phyloP scores from a whole-genome alignment of 2,888 invertebrate genomes.

The Oasisia sp. region DNA sequence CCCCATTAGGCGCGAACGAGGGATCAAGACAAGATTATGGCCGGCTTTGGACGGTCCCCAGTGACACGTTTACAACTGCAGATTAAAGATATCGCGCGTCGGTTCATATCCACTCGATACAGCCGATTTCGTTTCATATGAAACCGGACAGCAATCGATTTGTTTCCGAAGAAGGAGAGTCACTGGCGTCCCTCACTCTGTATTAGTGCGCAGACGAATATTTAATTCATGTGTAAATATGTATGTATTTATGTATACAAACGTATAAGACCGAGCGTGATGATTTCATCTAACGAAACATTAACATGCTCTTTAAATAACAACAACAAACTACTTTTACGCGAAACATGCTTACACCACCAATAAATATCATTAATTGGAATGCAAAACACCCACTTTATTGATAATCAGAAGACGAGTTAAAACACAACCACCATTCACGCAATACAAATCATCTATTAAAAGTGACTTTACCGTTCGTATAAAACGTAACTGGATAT shows the following conservation, averaged over 20 bases:
- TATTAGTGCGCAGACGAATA: no score
- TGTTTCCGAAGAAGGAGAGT: neutral
- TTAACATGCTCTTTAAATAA: no score
- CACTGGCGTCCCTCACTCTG: neutral
- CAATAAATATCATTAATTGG: no score
- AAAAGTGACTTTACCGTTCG: neutral
- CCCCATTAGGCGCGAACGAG: neutral
- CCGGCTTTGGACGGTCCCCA: neutral
- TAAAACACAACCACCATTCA: neutral
- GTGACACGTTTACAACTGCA: neutral
- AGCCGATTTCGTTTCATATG: conserved; percentile 9
- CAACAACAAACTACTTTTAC: no score
- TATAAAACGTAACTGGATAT: neutral
- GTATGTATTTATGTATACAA: neutral
- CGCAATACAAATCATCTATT: neutral
- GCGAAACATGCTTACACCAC: no score
- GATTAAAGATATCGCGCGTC: neutral
- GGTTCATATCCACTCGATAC: neutral
- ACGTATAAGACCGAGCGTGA: neutral
- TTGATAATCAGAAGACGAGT: neutral
- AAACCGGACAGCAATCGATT: neutral
- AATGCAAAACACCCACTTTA: neutral
- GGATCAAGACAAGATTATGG: conserved; percentile 17
- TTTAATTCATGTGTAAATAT: neutral
- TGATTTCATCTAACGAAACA: no score